Percentiles rank a stretch among this genome's conserved stretches.
Conservation (phyloP, 2,888 invertebrate genomes). For the Adelphocoris suturalis region DNA sequence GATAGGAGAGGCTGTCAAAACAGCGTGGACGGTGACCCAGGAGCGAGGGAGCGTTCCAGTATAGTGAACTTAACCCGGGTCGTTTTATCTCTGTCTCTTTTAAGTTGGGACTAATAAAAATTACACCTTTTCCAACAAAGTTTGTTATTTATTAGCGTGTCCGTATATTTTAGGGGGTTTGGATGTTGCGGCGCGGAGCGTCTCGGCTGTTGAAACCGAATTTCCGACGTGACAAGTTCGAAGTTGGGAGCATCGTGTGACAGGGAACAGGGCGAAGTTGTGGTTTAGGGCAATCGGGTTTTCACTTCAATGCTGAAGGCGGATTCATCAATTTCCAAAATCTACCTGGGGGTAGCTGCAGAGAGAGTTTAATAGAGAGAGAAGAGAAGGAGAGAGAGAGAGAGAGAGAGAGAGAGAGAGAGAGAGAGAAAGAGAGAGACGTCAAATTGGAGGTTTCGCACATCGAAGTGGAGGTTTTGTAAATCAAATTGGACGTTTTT, state of each 20-base stretch:
- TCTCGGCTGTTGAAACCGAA: constrained; percentile 6
- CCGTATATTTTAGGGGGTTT: constrained; percentile 1
- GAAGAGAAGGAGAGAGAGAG: too few relatives aligned
- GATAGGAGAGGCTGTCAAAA: constrained; percentile 55
- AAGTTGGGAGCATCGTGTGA: neutral
- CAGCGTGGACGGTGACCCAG: constrained; percentile 50
- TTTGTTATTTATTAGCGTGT: constrained; percentile 50
- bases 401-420: too few relatives aligned
- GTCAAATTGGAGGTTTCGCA: too few relatives aligned
- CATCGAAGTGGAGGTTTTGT: too few relatives aligned
- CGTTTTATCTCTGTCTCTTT: constrained; percentile 57
- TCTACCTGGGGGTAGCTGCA: too few relatives aligned
- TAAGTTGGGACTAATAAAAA: constrained; percentile 45
- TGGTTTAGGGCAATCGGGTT: too few relatives aligned
- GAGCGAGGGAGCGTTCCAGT: constrained; percentile 48
- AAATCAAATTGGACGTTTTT: too few relatives aligned
- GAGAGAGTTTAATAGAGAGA: too few relatives aligned
- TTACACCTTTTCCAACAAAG: constrained; percentile 41
- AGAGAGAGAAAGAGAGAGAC: too few relatives aligned
- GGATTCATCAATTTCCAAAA: too few relatives aligned
- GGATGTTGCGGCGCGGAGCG: neutral
- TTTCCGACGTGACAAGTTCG: neutral
- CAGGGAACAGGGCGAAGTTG: too few relatives aligned
- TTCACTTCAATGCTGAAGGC: too few relatives aligned
- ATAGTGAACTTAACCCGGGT: constrained; percentile 22